Conservation (phyloP, 2,888 invertebrate genomes). For the Oeneis ivallda region DNA sequence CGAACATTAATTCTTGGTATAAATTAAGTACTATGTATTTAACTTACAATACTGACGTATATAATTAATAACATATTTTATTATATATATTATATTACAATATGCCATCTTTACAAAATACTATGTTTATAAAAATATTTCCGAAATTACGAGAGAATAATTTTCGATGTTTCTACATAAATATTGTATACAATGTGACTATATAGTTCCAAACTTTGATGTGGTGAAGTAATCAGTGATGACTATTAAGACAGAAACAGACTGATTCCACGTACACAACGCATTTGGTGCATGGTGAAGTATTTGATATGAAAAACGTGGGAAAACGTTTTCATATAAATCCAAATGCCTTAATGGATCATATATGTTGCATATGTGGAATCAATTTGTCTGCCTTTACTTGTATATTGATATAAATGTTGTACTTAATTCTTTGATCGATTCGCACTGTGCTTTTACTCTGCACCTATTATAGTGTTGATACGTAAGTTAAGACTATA, state of each 20-base stretch:
- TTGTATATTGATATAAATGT: constrained; percentile 39
- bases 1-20: constrained; percentile 28
- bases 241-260: neutral
- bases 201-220: constrained; percentile 5
- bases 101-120: too few relatives aligned
- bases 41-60: constrained; percentile 8
- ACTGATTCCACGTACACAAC: too few relatives aligned
- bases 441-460: constrained; percentile 69
- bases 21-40: constrained; percentile 21
- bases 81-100: too few relatives aligned
- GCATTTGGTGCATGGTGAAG: too few relatives aligned
- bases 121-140: constrained; percentile 7
- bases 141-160: constrained; percentile 25
- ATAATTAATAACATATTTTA: too few relatives aligned
- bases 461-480: constrained; percentile 54
- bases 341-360: too few relatives aligned
- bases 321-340: too few relatives aligned
- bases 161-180: constrained; percentile 37
- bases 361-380: too few relatives aligned
- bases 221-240: constrained; percentile 6
- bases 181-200: constrained; percentile 2
- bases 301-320: too few relatives aligned
- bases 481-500: constrained; percentile 53
- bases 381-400: neutral
- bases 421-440: constrained; percentile 60